Evolutionary conservation across 2,888 invertebrate species (phyloP).

Genomic region (Teinopalpus imperialis): DNA sequence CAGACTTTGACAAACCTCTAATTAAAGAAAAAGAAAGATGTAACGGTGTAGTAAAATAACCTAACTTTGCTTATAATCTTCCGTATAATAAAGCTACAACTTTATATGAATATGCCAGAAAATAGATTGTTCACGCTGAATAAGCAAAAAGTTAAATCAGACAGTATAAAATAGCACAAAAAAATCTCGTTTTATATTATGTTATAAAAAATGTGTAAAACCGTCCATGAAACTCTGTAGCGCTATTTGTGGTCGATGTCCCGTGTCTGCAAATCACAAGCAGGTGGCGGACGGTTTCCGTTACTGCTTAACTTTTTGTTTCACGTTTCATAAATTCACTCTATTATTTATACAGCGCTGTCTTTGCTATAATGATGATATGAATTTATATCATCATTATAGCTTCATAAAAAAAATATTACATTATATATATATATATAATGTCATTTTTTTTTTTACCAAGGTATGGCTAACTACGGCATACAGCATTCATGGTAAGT

Average conservation of each 20-base stretch:
- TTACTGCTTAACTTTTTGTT: constrained; percentile 21
- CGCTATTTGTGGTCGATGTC: constrained; percentile 9
- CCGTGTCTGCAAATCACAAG: constrained; percentile 14
- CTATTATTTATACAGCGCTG: neutral
- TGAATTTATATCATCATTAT: no score
- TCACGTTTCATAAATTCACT: constrained; percentile 17
- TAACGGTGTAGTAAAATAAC: no score
- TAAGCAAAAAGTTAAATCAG: neutral
- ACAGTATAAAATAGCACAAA: neutral
- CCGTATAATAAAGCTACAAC: no score
- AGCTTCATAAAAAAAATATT: no score
- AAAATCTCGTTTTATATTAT: constrained; percentile 14
- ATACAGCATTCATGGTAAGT: no score
- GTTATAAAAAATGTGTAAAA: constrained; percentile 4
- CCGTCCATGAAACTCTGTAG: neutral
- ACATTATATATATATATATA: no score
- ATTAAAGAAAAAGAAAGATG: no score
- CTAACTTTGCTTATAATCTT: no score
- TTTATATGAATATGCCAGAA: neutral
- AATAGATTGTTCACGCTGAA: constrained; percentile 2
- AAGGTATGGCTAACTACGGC: no score
- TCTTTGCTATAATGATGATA: no score
- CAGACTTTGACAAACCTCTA: no score
- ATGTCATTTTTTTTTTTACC: no score
- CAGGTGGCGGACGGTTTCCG: constrained; percentile 13